phyloP scores from a whole-genome alignment of 1,140 invertebrate genomes.

The Drosophila lacteicornis region DNA sequence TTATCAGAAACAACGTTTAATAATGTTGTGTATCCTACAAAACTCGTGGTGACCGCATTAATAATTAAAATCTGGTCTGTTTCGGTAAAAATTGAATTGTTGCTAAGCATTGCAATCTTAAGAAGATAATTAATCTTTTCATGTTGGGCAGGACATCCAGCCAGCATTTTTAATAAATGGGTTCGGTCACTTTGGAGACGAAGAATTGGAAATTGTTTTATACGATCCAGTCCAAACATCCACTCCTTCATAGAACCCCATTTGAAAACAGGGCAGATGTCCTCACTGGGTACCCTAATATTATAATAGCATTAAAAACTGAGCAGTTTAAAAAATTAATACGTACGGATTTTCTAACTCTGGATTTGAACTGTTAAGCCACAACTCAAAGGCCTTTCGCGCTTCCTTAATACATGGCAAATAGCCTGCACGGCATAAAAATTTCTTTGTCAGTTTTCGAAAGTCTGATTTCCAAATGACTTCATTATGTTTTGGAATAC shows the following conservation, averaged over 20 bases:
- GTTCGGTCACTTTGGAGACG: slow-evolving; percentile 90
- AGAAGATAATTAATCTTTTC: slow-evolving; percentile 89
- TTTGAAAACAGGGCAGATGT: slow-evolving; percentile 91
- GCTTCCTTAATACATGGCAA: slow-evolving; percentile 89
- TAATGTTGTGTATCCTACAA: slow-evolving; percentile 89
- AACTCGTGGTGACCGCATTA: slow-evolving; percentile 88
- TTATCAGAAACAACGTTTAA: slow-evolving; percentile 89
- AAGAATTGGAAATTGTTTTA: slow-evolving; percentile 89
- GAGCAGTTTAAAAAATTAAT: background rate
- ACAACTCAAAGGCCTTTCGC: slow-evolving; percentile 88
- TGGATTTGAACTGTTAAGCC: slow-evolving; percentile 88
- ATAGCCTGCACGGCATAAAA: slow-evolving; percentile 90
- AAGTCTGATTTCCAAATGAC: slow-evolving; percentile 88
- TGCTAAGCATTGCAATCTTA: slow-evolving; percentile 88
- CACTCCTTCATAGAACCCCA: slow-evolving; percentile 91
- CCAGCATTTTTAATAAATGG: slow-evolving; percentile 90
- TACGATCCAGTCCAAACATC: slow-evolving; percentile 90
- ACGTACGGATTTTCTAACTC: slow-evolving; percentile 91
- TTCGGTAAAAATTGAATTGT: slow-evolving; percentile 89
- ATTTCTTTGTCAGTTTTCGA: slow-evolving; percentile 87
- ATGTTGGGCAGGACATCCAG: slow-evolving; percentile 89
- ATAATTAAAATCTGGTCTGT: slow-evolving; percentile 90
- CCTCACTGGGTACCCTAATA: slow-evolving; percentile 89
- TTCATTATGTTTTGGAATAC: slow-evolving; percentile 85
- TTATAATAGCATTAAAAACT: background rate